phyloP scores from a whole-genome alignment of 2,888 invertebrate species.

The Pachydiplax longipennis region DNA sequence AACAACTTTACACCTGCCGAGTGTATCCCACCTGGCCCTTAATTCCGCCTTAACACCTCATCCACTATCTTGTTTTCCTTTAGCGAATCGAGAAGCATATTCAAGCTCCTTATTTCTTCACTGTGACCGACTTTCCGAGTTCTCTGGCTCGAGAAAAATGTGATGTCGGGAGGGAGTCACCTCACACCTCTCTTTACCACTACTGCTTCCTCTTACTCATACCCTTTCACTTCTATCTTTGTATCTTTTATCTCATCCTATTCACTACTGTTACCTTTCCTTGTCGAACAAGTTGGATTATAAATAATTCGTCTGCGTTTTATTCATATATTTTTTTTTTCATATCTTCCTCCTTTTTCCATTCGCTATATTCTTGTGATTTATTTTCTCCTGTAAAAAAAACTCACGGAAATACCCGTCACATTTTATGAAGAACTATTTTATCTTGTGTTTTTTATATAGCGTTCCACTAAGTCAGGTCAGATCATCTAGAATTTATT shows the following conservation, averaged over 20 bases:
- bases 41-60: background rate
- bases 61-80: background rate
- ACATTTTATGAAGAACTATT: too few species aligned
- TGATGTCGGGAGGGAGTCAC: background rate
- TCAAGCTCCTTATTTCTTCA: background rate
- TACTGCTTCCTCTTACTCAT: background rate
- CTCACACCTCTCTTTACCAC: background rate
- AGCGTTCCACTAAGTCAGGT: too few species aligned
- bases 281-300: too few species aligned
- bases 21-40: background rate
- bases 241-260: background rate
- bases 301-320: too few species aligned
- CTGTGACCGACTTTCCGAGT: background rate
- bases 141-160: background rate
- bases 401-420: too few species aligned
- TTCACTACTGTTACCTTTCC: too few species aligned
- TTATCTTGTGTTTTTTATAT: too few species aligned
- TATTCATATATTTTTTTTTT: too few species aligned
- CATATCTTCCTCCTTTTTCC: too few species aligned
- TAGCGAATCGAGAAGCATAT: background rate
- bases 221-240: background rate
- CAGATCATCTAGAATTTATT: too few species aligned
- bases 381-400: too few species aligned
- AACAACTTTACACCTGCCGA: background rate
- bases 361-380: too few species aligned